Evolutionary conservation across 1,140 invertebrate genomes (phyloP), one percentile per base, ranked within the genome.

Genomic region (Calycopis cecrops): DNA sequence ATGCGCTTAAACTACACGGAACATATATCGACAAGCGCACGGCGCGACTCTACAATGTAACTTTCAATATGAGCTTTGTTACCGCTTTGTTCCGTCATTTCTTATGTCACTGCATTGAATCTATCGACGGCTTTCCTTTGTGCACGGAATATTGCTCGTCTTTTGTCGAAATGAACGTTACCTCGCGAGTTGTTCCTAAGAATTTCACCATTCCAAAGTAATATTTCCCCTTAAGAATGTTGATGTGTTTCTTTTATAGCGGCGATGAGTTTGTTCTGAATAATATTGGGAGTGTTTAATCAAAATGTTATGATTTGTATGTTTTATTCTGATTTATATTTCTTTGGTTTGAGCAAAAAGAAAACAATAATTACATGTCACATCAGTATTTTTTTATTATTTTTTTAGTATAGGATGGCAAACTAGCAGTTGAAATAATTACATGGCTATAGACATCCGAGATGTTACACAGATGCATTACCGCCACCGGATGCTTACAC

Each of bases 91-190:
- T 73, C 74, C 75, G 78, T 76, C 76, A 76, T 84, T 86, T 83
- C 83, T 84, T 84, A 75, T 85, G 83, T 86, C 79, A 86, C 80
- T 83, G 80, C 83, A 84, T 84, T 84, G 83, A 86, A 86, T 86
- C 84, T 86, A 86, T 86, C 80, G 80, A 75, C 71, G 73, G 77
- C 71, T 79, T 76, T 77, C 81, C 81, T 86, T 86, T 86, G 83
- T 86, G 78, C 81, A 73, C 77, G 73, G 80, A 84, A 84, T 86
- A 86, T 83, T 83, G 83, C 80, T 86, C 76, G 77, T 82, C 80
- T 80, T 85, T 86, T 86, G 76, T 85, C 78, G 78, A 80, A 84
- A 83, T 81, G 79, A 84, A 84, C 78, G 79, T 81, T 82, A 80
- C 76, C 80, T 79, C 73, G 71, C 79, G 76, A 82, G 81, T 87